Percentiles rank a stretch among this genome's conserved stretches.
These are phyloP conservation scores for Meliscaeva auricollis DNA, from an alignment of 2,888 invertebrate species.

Conservation along the genomic window DNA sequence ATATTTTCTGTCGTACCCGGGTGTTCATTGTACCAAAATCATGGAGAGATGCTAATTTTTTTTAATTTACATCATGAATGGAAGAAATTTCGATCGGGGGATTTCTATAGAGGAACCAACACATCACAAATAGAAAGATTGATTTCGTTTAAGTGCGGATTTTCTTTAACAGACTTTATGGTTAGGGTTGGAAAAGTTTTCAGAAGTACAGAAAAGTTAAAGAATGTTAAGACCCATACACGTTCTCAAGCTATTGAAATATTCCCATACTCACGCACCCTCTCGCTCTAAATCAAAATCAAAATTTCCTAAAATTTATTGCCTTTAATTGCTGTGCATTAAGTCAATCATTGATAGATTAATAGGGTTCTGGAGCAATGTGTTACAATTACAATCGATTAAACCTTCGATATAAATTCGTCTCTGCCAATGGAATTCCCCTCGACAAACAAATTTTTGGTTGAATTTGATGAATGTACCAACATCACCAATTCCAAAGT, in stretches of 20 bases:
- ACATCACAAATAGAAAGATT: no score
- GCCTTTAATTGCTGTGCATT: slow-evolving; percentile 56
- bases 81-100: not conserved
- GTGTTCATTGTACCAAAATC: slow-evolving; percentile 68
- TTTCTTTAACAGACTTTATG: no score
- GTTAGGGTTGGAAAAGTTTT: no score
- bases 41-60: slow-evolving; percentile 38
- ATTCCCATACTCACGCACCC: no score
- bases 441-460: slow-evolving; percentile 50
- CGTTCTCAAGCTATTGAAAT: no score
- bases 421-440: slow-evolving; percentile 38
- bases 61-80: slow-evolving; percentile 26
- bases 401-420: slow-evolving; percentile 56
- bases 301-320: slow-evolving; percentile 9
- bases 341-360: slow-evolving; percentile 63
- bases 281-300: slow-evolving; percentile 14
- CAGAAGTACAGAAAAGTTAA: no score
- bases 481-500: slow-evolving; percentile 21
- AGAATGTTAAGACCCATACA: no score
- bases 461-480: slow-evolving; percentile 60
- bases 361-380: slow-evolving; percentile 55
- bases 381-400: slow-evolving; percentile 68
- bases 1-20: slow-evolving; percentile 60
- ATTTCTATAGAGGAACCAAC: no score
- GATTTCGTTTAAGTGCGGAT: no score